These are phyloP conservation scores for Schizaphis graminum DNA, from an alignment of 2,888 invertebrate genomes.

Conservation along the genomic window DNA sequence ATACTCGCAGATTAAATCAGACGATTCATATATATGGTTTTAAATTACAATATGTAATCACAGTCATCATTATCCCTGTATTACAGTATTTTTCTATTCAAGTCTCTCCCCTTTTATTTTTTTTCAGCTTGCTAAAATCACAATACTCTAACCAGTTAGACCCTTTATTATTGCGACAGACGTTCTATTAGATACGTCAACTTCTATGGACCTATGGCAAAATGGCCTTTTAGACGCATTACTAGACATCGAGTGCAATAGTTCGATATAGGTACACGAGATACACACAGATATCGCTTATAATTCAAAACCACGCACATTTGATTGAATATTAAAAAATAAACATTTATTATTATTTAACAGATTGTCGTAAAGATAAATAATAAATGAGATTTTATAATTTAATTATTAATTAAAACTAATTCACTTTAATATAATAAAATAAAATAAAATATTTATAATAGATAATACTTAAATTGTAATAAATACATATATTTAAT, in stretches of 20 bases:
- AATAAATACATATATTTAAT: too few species aligned
- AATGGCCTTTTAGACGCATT: slow-evolving; percentile 22
- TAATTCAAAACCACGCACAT: too few species aligned
- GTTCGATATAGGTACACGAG: neutral
- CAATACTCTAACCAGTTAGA: neutral
- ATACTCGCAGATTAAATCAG: neutral
- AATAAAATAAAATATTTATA: too few species aligned
- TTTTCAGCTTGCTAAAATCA: neutral
- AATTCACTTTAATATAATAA: too few species aligned
- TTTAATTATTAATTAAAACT: too few species aligned
- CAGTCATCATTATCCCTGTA: neutral
- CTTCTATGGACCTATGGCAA: neutral
- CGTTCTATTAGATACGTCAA: neutral
- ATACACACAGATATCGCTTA: too few species aligned
- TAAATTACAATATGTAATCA: neutral
- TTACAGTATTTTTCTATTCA: neutral
- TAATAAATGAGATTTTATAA: too few species aligned
- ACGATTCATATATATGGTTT: neutral
- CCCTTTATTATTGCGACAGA: neutral
- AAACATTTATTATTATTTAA: too few species aligned
- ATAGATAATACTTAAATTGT: too few species aligned
- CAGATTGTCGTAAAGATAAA: too few species aligned
- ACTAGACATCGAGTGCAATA: neutral
- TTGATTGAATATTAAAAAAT: too few species aligned
- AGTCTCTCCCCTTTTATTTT: neutral